Evolutionary conservation across 2,797 vertebrate genomes (phyloP), one percentile per base, ranked within the genome.

Genomic region (Remorina albescens): DNA sequence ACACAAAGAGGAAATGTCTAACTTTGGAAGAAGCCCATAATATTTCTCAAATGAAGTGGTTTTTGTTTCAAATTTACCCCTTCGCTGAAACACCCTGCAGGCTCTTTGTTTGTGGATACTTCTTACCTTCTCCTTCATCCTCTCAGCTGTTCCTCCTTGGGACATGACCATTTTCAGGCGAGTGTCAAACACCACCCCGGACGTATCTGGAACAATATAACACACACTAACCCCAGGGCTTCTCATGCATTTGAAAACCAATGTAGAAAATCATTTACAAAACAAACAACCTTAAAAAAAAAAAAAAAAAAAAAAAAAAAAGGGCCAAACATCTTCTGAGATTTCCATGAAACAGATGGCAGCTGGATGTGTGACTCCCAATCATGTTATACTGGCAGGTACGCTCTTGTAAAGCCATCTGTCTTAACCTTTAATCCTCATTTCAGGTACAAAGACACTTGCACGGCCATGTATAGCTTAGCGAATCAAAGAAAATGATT

Each of bases 91-190:
- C 11, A 32, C 8, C 5, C 34, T 15, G 25, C 42, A 30, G 23
- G 16, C 21, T 58, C 16, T 46, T 16, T 25, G 44, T 1, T 11
- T 1, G 11, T 42, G 37, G 54, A 2, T 8, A 11, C 15, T 10
- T 55, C 87, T 93, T 92, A 98, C 97, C 96, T 98, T 99, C 79
- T 99, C 97, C 88, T 98, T 98, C 97, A 99, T 98, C 88, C 95
- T 96, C 82, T 98, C 97, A 67, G 96, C 95, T 16, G 95, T 94
- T 86, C 97, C 96, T 89, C 97, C 97, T 81, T 97, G 97, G 84
- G 97, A 98, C 95, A 99, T 96, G 67, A 96, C 97, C 79, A 97
- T 97, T 77, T 98, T 98, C 42, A 96, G 97, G 78, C 96, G 96
- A 5, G 97, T 97, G 92, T 99, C 97, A 90, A 98, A 99, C 90